Evolutionary conservation across 1,140 invertebrate genomes (phyloP), one percentile per base, ranked within the genome.

Genomic region (Drosophila quadrilineata): DNA sequence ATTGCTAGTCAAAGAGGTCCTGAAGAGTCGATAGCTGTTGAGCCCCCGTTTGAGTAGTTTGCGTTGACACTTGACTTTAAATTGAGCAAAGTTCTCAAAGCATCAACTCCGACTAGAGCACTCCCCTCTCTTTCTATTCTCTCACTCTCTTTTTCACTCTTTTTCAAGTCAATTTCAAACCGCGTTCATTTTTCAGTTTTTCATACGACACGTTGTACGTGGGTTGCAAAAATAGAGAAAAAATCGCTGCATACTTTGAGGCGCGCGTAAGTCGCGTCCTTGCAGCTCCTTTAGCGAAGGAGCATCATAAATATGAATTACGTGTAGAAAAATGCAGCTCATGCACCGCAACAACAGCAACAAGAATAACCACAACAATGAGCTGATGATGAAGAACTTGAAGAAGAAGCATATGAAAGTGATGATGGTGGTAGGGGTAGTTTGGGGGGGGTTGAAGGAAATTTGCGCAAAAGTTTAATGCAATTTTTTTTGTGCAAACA

Each of bases 11-110:
- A 43, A 59, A 84, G 73, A 71, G 70, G 33, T 66, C 38, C 79
- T 77, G 49, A 46, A 77, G 73, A 67, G 73, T 84, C 64, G 65
- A 84, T 72, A 60, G 69, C 70, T 56, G 72, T 82, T 67, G 59
- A 52, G 52, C 52, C 48, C 66, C 64, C n/a, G n/a, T 65, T 76
- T 53, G 71, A 84, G 77, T 56, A 82, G 76, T 82, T 82, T 82
- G 76, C 76, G 67, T 82, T 82, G 77, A 82, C 76, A 82, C 76
- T 82, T 82, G 76, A 82, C 76, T 84, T 84, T 84, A 84, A 82
- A 84, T 82, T 82, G 72, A 75, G 76, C 76, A 70, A 80, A 77
- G 76, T 60, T 72, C 22, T 48, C n/a, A n/a, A n/a, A n/a, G n/a
- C n/a, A n/a, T n/a, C n/a, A n/a, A n/a, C n/a, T n/a, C n/a, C n/a